A percentile compares a stretch with the other conserved stretches of the same genome.
Conservation (phyloP, 1,140 invertebrate species). For the Orchesella cincta region DNA sequence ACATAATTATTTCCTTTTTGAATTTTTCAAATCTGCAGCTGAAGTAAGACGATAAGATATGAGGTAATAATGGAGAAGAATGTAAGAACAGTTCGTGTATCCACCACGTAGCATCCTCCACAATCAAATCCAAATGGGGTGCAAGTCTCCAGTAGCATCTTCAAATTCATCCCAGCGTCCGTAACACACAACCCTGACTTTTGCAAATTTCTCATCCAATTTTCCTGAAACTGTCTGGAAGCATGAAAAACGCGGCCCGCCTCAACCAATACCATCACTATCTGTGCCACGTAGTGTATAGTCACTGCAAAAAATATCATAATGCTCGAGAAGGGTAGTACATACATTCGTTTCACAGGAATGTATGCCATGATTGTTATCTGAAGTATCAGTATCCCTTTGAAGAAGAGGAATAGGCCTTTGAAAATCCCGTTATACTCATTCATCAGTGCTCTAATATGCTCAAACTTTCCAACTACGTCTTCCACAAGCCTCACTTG, state of each 20-base stretch:
- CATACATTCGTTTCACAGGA: background rate
- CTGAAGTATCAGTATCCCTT: background rate
- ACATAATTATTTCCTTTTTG: no score
- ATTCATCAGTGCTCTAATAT: background rate
- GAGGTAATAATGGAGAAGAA: background rate
- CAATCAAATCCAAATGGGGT: background rate
- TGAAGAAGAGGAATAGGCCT: background rate
- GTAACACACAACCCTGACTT: background rate
- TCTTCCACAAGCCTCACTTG: background rate
- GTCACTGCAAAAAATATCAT: background rate
- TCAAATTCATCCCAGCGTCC: background rate
- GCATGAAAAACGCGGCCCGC: background rate
- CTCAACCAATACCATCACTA: background rate
- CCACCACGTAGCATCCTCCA: background rate
- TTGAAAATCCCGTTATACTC: background rate
- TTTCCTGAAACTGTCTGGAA: background rate
- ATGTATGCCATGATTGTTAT: background rate
- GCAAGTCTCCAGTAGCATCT: background rate
- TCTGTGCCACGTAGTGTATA: background rate
- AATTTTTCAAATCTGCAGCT: slow-evolving; percentile 2
- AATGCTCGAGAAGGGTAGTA: background rate
- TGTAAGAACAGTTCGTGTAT: background rate
- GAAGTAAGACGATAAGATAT: background rate
- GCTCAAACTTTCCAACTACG: background rate
- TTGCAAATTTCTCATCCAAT: background rate